Evolutionary conservation across 1,140 invertebrate genomes (phyloP).

Genomic region (Cherax destructor): DNA sequence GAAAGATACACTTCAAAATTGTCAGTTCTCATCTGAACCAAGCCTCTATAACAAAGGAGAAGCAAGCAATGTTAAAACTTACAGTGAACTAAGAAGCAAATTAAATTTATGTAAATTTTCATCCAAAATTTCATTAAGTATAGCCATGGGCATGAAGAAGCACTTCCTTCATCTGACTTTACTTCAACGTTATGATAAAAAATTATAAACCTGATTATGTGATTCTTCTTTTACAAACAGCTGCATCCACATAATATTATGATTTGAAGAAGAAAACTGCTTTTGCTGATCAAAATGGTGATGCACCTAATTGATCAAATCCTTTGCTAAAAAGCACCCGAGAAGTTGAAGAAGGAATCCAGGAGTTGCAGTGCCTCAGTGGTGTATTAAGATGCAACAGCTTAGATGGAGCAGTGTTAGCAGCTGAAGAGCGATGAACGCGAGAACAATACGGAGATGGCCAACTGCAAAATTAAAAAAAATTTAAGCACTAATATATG

Average conservation of each 20-base stretch:
- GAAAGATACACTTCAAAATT: too few species aligned
- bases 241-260: neutral
- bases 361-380: neutral
- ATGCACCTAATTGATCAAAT: neutral
- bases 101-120: too few species aligned
- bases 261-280: too few species aligned
- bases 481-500: neutral
- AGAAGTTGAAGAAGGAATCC: constrained; percentile 3
- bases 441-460: neutral
- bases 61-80: too few species aligned
- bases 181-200: neutral
- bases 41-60: too few species aligned
- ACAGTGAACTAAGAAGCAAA: too few species aligned
- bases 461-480: neutral
- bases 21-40: too few species aligned
- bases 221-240: neutral
- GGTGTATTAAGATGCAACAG: neutral
- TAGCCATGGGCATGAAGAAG: too few species aligned
- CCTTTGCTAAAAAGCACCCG: neutral
- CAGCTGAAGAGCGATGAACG: neutral
- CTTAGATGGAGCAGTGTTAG: neutral
- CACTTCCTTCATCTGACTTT: too few species aligned
- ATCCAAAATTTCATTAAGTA: too few species aligned
- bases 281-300: neutral
- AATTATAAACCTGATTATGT: neutral